Base-by-base conservation (phyloP, 2,797 vertebrate species). In the Mycteria americana region DNA sequence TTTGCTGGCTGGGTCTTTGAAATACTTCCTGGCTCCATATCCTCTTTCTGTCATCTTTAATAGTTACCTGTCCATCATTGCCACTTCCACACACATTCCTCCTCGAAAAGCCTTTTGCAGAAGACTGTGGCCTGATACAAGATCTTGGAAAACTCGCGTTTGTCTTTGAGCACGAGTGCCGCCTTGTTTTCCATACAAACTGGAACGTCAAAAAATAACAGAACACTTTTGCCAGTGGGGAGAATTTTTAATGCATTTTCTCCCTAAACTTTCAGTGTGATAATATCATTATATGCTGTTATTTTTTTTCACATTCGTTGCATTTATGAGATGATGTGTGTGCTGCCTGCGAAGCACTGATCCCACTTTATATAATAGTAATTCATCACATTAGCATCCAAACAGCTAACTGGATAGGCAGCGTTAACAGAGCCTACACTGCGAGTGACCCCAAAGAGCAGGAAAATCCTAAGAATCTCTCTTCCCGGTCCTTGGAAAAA, bases 11-110 rank as follows among this genome's bases (percentile, higher is more conserved):
- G 75, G 11, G 41, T 78, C 79, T 91, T 91, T 83, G 68, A 89
- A 95, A 89, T 63, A 30, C 39, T 78, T 89, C 53, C 81, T 91
- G 86, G 76, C 69, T 89, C 35, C 69, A 21, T 67, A 89, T 94
- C 68, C 82, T 86, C 62, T 72, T 89, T 83, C 84, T 94, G 72
- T 75, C 65, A n/a, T 60, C 89, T 95, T 81, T 73, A 83, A 69
- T 54, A 85, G 51, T 78, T 92, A 83, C 68, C 39, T 91, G 81
- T 77, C 89, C 56, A 2, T 78, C 81, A 35, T 43, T 85, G 82
- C 62, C 57, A 39, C 60, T 92, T 93, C 91, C 81, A 64, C 63
- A 63, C 54, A 31, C 57, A 48, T 89, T 72, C 72, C 64, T 83
- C 28, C 22, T 81, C 10, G 2, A 85, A 91, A 92, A 92, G 39